Conservation (phyloP, 1,140 invertebrate genomes). For the Argopecten irradians region DNA sequence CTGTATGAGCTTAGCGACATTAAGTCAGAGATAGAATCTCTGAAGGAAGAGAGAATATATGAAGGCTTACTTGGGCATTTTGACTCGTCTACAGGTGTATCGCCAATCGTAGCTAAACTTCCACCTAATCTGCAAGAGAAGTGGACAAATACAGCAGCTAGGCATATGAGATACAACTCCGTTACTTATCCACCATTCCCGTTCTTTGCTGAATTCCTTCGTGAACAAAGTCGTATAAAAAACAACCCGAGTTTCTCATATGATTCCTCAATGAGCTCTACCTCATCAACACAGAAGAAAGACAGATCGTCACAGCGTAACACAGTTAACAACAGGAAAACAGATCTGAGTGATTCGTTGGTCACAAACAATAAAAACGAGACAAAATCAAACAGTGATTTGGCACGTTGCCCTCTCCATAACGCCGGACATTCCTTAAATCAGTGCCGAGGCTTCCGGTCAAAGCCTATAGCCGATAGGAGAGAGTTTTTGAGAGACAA, state of each 20-base stretch:
- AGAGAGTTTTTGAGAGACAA: conserved; percentile 39
- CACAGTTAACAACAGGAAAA: background rate
- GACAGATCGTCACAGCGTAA: background rate
- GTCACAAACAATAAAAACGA: background rate
- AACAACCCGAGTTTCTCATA: conserved; percentile 45
- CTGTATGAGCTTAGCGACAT: conserved; percentile 42
- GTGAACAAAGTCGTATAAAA: too few species aligned
- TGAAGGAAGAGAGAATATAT: conserved; percentile 42
- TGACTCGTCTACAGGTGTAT: conserved; percentile 34
- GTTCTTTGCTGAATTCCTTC: too few species aligned
- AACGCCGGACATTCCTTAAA: conserved; percentile 37
- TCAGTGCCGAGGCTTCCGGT: conserved; percentile 34
- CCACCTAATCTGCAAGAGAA: conserved; percentile 43
- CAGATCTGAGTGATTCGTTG: too few species aligned
- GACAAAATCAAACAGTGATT: background rate
- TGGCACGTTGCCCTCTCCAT: conserved; percentile 25
- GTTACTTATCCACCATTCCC: conserved; percentile 40
- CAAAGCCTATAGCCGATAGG: conserved; percentile 7
- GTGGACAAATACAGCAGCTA: conserved; percentile 33
- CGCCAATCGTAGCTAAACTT: conserved; percentile 41
- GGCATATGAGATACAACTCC: conserved; percentile 30
- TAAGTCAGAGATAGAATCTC: conserved; percentile 31
- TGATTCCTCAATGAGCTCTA: conserved; percentile 14
- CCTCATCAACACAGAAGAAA: background rate
- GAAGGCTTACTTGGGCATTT: conserved; percentile 18